Evolutionary conservation across 2,113 vertebrate species (phyloP), one percentile per base, ranked within the genome.

Genomic region (Cromileptes altivelis): DNA sequence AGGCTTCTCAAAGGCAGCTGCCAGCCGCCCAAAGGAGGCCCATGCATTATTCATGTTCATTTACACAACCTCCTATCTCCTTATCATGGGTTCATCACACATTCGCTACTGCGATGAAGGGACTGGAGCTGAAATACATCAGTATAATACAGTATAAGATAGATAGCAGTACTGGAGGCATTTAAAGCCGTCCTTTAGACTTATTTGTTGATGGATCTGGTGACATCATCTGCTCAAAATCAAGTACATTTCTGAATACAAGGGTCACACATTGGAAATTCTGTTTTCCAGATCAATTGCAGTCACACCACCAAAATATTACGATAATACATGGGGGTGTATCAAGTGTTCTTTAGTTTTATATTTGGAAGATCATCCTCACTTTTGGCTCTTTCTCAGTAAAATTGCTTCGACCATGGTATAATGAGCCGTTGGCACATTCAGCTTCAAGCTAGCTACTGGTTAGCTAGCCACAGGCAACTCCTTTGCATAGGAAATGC

Each of bases 11-110:
- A 86, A 86, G 70, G 62, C 72, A 89, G 84, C 85, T 90, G 84
- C 73, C 67, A 86, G 70, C 74, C n/a, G 11, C 86, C 84, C 75
- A 74, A 68, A 86, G 86, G 75, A 68, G 58, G 7, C 2, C 17
- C 7, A 69, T 93, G 84, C 71, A 91, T 82, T 87, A 91, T 92
- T 93, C 85, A 92, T 88, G 57, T 86, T 88, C 77, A 91, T 90
- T 91, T 88, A 88, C 82, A 86, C 87, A 91, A 68, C 70, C 80
- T 83, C 85, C 70, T 42, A 84, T 82, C 75, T 87, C 72, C 65
- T 87, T 75, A 83, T 84, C 78, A 58, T 70, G 72, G 80, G 78
- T 81, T 88, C 84, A 87, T 82, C 75, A 69, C 77, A 73, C 67
- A 78, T 61, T 56, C 18, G 50, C 47, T 70, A 25, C 82, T 57